A percentile compares a stretch with the other conserved stretches of the same genome.
These are phyloP conservation scores for Saguinus midas DNA, from an alignment of 2,113 vertebrate species.

Conservation along the genomic window DNA sequence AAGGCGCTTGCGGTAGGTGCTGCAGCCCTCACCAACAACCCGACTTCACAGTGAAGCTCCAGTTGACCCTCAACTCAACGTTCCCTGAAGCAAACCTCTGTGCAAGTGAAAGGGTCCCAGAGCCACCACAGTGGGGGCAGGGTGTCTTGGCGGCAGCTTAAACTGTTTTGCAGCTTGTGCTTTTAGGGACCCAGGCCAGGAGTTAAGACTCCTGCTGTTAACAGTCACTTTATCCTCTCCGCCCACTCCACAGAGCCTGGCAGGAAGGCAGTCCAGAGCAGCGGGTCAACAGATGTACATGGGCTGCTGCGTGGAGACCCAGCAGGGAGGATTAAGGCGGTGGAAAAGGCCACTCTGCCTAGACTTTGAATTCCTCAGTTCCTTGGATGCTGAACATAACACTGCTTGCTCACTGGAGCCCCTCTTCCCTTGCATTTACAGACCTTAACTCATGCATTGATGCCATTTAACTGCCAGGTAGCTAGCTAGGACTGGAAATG, in stretches of 20 bases:
- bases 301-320: neutral
- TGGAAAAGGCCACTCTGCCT: neutral
- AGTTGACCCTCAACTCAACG: fast-evolving
- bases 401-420: neutral
- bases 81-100: neutral
- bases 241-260: neutral
- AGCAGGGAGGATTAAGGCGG: neutral
- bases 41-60: neutral
- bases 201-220: constrained; percentile 46
- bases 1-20: fast-evolving
- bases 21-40: neutral
- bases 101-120: neutral
- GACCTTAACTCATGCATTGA: neutral
- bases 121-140: neutral
- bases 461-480: constrained; percentile 69
- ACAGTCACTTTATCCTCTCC: constrained; percentile 44
- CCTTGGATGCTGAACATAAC: constrained; percentile 28
- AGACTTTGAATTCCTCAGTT: neutral
- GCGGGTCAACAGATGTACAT: neutral
- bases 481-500: constrained; percentile 59
- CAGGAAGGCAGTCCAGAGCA: constrained; percentile 8
- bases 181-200: constrained; percentile 50
- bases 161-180: neutral
- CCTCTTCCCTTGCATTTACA: constrained; percentile 23
- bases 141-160: neutral